These are phyloP conservation scores for Scomber scombrus DNA, from an alignment of 2,113 vertebrate genomes.

Conservation along the genomic window DNA sequence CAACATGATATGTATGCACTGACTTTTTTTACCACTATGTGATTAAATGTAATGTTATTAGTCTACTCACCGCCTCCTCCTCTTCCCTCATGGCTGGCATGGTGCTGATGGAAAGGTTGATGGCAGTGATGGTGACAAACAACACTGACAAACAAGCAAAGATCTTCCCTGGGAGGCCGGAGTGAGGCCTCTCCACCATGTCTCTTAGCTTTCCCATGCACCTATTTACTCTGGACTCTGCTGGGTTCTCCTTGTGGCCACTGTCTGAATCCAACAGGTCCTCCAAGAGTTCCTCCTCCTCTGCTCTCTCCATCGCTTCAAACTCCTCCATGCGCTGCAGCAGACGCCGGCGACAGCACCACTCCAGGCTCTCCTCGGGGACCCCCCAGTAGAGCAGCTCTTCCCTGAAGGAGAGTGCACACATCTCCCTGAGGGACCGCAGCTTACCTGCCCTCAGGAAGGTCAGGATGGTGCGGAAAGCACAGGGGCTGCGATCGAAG, in stretches of 20 bases:
- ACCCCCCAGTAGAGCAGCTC: slow-evolving; percentile 99
- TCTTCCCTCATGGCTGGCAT: slow-evolving; percentile 96
- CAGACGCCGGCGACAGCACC: slow-evolving; percentile 94
- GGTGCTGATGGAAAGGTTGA: slow-evolving; percentile 98
- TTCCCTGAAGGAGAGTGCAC: slow-evolving; percentile 95
- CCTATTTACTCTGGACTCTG: slow-evolving; percentile 83
- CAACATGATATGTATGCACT: neutral
- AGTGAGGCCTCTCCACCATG: slow-evolving; percentile 99
- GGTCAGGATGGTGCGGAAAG: slow-evolving; percentile 96
- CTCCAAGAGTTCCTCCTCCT: slow-evolving; percentile 85
- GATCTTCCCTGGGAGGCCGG: slow-evolving; percentile 96
- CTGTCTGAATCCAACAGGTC: slow-evolving; percentile 84
- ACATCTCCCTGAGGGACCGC: slow-evolving; percentile 93
- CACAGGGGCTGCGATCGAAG: slow-evolving; percentile 96
- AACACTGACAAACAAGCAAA: slow-evolving; percentile 97
- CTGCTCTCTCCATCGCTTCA: slow-evolving; percentile 90
- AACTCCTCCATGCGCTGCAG: slow-evolving; percentile 96
- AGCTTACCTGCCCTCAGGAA: slow-evolving; percentile 95
- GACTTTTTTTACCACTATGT: neutral
- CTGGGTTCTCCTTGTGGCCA: slow-evolving; percentile 71
- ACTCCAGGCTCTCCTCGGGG: slow-evolving; percentile 93
- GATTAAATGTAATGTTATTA: neutral
- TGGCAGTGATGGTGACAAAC: slow-evolving; percentile 96
- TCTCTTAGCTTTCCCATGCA: slow-evolving; percentile 95
- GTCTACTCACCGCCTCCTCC: slow-evolving; percentile 92